These are phyloP conservation scores for Tetragnatha montana DNA, from an alignment of 2,888 invertebrate species.

Conservation along the genomic window DNA sequence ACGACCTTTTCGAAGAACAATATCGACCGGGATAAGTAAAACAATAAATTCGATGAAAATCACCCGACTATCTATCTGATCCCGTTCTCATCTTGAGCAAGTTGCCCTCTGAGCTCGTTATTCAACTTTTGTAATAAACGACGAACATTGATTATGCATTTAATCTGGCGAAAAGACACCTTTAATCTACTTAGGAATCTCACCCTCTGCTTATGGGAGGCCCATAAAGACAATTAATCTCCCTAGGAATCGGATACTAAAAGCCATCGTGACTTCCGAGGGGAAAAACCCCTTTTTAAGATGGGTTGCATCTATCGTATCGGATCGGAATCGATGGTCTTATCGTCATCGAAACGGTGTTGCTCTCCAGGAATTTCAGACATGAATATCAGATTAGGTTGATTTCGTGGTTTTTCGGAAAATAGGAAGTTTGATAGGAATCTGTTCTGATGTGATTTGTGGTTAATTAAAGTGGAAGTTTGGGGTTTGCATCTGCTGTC, in stretches of 20 bases:
- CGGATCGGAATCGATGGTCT: not conserved
- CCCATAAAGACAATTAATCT: constrained; percentile 60
- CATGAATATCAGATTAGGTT: not conserved
- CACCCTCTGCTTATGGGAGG: constrained; percentile 31
- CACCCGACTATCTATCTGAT: not conserved
- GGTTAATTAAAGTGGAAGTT: no score
- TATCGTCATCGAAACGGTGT: not conserved
- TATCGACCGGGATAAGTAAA: not conserved
- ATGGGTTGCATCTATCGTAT: constrained; percentile 27
- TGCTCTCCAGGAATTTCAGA: not conserved
- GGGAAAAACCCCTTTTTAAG: constrained; percentile 28
- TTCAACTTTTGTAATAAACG: constrained; percentile 4
- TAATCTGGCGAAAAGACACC: constrained; percentile 24
- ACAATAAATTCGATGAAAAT: not conserved
- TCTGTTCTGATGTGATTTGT: not conserved
- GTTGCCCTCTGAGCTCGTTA: not conserved
- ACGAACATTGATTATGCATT: constrained; percentile 46
- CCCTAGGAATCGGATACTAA: constrained; percentile 46
- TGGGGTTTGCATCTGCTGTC: no score
- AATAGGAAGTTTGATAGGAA: not conserved
- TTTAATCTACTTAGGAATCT: constrained; percentile 33
- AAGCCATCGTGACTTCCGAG: constrained; percentile 34
- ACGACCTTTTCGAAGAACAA: not conserved
- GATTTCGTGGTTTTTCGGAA: not conserved
- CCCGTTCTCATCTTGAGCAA: not conserved